These are phyloP conservation scores for Diaphora mendica DNA, from an alignment of 2,888 invertebrate genomes.

Conservation along the genomic window DNA sequence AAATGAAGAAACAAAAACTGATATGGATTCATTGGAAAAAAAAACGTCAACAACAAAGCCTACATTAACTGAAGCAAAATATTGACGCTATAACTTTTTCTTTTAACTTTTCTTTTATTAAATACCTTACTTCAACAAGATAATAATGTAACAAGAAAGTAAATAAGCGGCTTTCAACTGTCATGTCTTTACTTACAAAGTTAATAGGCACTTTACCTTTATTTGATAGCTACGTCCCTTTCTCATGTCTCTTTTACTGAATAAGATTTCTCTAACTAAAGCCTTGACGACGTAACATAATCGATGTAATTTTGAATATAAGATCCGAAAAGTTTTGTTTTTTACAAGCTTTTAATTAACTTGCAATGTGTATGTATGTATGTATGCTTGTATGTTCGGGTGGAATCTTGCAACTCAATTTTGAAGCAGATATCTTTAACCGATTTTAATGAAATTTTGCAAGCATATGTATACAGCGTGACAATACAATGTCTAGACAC, in stretches of 20 bases:
- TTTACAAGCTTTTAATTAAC: no score
- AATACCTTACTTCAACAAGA: neutral
- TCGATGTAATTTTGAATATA: neutral
- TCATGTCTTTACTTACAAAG: neutral
- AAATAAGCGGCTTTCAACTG: conserved; percentile 1
- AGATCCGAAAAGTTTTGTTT: neutral
- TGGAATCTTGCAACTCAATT: no score
- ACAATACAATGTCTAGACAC: no score
- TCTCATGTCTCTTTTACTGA: neutral
- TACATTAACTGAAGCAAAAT: neutral
- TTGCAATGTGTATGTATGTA: no score
- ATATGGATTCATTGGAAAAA: neutral
- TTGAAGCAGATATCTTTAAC: no score
- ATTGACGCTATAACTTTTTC: neutral
- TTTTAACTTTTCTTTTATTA: neutral
- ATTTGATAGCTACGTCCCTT: neutral
- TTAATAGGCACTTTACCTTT: conserved; percentile 4
- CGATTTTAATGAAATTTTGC: no score
- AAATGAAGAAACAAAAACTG: neutral
- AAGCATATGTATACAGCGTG: no score
- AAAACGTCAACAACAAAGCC: neutral
- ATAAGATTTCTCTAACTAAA: neutral
- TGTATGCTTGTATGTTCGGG: no score
- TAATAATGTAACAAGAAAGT: neutral
- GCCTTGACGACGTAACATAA: neutral